Base-by-base conservation (phyloP, 2,113 vertebrate species). In the Mohoua ochrocephala region DNA sequence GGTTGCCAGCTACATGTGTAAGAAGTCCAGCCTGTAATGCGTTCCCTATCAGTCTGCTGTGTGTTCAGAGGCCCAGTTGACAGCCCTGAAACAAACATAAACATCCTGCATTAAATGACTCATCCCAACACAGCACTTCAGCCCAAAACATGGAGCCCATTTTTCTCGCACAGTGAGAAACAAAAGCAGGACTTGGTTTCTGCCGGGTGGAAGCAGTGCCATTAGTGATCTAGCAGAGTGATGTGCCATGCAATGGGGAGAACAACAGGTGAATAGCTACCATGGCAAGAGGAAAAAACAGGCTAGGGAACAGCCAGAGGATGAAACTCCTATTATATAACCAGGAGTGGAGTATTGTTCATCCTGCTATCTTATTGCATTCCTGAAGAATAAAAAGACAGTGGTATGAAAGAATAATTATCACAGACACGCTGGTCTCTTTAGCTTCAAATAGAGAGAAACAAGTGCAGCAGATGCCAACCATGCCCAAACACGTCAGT, bases 361-460 rank as follows among this genome's bases (percentile, higher is more conserved):
- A 84, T 52, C 54, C 71, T 54, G 14, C 54, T 76, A 47, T 53
- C n/a, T 74, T 86, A 35, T 9, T 60, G 27, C 42, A 80, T 41
- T 82, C 74, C 88, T n/a, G 63, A 45, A 65, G 75, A 92, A 95
- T 44, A 44, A 93, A 83, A 57, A 84, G 45, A 65, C 6, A 41
- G 5, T 10, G 21, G 27, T 64, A 90, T 52, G 39, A 93, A 87
- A 88, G 82, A 89, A 65, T 75, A 81, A 91, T 81, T 84, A 89
- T 60, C 87, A 95, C 39, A 93, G 70, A 91, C 33, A 96, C 10
- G 6, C 35, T 76, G 68, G 30, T 78, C 71, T 76, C 81, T 90
- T 84, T 89, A 87, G 67, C 69, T 96, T 96, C 88, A 92, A 76
- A 85, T 13, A 80, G 81, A 95, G 39, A 81, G n/a, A 93, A 86